A percentile compares a stretch with the other conserved stretches of the same genome.
phyloP scores from a whole-genome alignment of 2,113 vertebrate species.

The Galeopterus variegatus region DNA sequence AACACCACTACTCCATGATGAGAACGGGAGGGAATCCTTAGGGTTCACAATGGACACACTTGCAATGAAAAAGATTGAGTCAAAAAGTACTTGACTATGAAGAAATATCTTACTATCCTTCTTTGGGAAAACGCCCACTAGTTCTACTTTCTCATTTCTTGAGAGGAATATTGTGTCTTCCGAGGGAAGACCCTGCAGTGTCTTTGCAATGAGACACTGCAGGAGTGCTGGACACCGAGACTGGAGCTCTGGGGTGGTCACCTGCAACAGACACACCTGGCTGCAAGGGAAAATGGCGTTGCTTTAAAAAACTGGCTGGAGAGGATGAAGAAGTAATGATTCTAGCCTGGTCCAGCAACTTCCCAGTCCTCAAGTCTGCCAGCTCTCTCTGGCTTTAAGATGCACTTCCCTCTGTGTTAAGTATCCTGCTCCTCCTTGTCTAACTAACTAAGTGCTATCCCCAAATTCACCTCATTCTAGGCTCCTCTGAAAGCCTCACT shows the following conservation, averaged over 20 bases:
- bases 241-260: background rate
- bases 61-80: background rate
- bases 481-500: background rate
- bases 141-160: background rate
- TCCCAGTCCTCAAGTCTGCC: background rate
- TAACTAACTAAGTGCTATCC: background rate
- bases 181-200: background rate
- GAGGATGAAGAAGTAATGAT: background rate
- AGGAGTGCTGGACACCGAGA: background rate
- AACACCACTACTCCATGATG: background rate
- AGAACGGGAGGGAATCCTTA: background rate
- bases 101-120: background rate
- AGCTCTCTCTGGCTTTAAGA: background rate
- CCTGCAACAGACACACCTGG: background rate
- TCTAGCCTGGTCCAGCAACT: background rate
- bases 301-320: background rate
- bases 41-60: background rate
- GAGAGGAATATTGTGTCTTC: background rate
- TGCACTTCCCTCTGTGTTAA: background rate
- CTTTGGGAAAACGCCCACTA: background rate
- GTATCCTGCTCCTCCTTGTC: background rate
- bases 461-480: background rate
- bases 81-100: background rate
- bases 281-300: background rate
- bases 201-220: background rate